Evolutionary conservation across 2,113 vertebrate genomes (phyloP).

Genomic region (Marcusenius ussheri): DNA sequence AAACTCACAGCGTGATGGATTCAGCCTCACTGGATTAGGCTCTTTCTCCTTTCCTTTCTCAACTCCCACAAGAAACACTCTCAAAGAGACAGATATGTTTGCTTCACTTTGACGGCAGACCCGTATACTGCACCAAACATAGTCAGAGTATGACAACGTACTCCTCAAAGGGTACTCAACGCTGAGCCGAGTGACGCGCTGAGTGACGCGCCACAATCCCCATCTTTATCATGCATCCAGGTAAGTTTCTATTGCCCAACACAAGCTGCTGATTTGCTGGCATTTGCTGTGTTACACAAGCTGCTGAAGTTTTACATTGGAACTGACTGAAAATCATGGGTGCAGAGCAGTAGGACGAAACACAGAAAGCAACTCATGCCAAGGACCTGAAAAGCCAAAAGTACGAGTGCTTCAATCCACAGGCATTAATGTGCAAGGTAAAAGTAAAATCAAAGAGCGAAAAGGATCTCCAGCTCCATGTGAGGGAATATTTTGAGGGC

Average conservation of each 20-base stretch:
- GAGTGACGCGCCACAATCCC: neutral
- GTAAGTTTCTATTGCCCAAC: neutral
- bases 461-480: neutral
- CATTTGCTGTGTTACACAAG: neutral
- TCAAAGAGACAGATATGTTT: neutral
- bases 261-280: neutral
- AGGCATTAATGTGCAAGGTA: neutral
- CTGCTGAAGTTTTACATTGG: neutral
- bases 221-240: neutral
- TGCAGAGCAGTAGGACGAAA: neutral
- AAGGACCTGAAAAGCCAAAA: neutral
- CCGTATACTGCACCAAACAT: neutral
- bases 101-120: neutral
- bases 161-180: neutral
- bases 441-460: neutral
- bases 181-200: neutral
- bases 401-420: neutral
- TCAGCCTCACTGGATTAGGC: neutral
- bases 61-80: neutral
- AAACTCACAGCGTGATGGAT: constrained; percentile 4
- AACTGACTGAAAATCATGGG: neutral
- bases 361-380: neutral
- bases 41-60: neutral
- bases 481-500: neutral
- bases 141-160: neutral